Evolutionary conservation across 1,140 invertebrate species (phyloP).

Genomic region (Meloidogyne floridensis): DNA sequence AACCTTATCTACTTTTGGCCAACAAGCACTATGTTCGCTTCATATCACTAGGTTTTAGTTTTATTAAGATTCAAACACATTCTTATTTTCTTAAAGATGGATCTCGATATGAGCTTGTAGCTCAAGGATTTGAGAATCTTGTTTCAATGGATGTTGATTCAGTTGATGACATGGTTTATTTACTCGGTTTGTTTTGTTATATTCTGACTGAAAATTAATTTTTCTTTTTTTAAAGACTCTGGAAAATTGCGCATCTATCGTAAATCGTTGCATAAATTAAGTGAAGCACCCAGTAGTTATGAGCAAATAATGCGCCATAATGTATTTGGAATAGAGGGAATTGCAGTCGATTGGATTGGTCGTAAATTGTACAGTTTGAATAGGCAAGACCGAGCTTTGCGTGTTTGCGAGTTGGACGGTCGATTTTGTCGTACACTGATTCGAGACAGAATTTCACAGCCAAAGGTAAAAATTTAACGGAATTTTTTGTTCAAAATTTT

Average conservation of each 20-base stretch:
- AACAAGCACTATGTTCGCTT: slow-evolving; percentile 97
- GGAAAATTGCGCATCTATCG: slow-evolving; percentile 82
- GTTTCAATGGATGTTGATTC: slow-evolving; percentile 92
- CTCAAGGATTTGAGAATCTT: slow-evolving; percentile 92
- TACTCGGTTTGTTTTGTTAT: slow-evolving; percentile 36
- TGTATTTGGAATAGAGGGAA: slow-evolving; percentile 84
- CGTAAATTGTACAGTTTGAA: slow-evolving; percentile 87
- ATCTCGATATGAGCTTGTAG: slow-evolving; percentile 80
- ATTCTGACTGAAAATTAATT: slow-evolving; percentile 79
- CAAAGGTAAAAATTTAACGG: slow-evolving; percentile 70
- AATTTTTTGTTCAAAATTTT: not conserved
- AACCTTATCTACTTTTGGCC: slow-evolving; percentile 91
- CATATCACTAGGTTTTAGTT: slow-evolving; percentile 74
- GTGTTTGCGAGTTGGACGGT: slow-evolving; percentile 86
- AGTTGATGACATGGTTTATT: slow-evolving; percentile 73
- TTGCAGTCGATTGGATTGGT: slow-evolving; percentile 84
- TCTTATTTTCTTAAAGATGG: slow-evolving; percentile 72
- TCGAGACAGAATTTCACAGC: slow-evolving; percentile 83
- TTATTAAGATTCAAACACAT: not conserved
- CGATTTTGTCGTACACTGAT: slow-evolving; percentile 84
- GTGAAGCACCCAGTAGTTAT: slow-evolving; percentile 72
- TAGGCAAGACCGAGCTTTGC: slow-evolving; percentile 86
- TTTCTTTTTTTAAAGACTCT: slow-evolving; percentile 73
- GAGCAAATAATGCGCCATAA: slow-evolving; percentile 88
- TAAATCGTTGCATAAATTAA: slow-evolving; percentile 72